A percentile compares a stretch with the other conserved stretches of the same genome.
phyloP scores from a whole-genome alignment of 64 coral and sea anemone species.

The Catalaphyllia jardinei region DNA sequence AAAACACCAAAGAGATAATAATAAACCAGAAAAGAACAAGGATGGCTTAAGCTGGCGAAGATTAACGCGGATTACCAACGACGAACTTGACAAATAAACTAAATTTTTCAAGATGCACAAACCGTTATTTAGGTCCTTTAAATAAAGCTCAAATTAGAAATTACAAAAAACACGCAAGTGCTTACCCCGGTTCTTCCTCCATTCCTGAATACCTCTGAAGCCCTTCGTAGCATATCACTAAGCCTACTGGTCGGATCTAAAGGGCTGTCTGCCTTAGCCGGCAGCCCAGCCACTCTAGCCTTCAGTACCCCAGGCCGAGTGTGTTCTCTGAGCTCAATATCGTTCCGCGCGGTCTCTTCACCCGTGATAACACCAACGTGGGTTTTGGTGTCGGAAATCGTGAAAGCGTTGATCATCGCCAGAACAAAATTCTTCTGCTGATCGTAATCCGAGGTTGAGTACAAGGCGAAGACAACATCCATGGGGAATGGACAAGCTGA shows the following conservation, averaged over 20 bases:
- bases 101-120: too few relatives aligned
- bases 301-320: background rate
- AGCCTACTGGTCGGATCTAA: conserved; percentile 4
- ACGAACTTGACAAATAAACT: too few relatives aligned
- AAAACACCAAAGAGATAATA: too few relatives aligned
- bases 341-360: conserved; percentile 10
- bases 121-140: too few relatives aligned
- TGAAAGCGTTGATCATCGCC: conserved; percentile 58
- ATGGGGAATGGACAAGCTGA: conserved; percentile 74
- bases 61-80: too few relatives aligned
- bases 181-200: conserved; percentile 14
- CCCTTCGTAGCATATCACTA: background rate
- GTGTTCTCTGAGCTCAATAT: conserved; percentile 22
- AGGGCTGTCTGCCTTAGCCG: background rate
- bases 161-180: background rate
- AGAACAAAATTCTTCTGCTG: conserved; percentile 51
- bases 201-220: background rate
- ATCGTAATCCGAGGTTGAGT: conserved; percentile 43
- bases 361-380: conserved; percentile 56
- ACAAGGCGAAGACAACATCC: conserved; percentile 73
- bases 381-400: conserved; percentile 50
- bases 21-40: too few relatives aligned
- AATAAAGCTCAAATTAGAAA: too few relatives aligned
- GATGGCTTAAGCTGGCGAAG: too few relatives aligned
- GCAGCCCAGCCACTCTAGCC: background rate